phyloP scores from a whole-genome alignment of 2,113 vertebrate genomes.

The Apteryx owenii region DNA sequence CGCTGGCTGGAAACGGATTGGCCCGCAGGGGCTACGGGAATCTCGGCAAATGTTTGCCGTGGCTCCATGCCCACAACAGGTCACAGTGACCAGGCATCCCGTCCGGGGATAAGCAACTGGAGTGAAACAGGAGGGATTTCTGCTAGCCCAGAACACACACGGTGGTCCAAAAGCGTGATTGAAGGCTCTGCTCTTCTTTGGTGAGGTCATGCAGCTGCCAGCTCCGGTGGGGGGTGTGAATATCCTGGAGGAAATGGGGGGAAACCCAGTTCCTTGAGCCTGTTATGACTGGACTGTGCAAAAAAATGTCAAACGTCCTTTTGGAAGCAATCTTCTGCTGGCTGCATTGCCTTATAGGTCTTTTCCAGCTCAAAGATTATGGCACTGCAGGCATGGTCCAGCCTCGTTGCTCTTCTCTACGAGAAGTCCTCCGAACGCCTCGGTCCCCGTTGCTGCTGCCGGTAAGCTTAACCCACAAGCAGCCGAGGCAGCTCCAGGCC shows the following conservation, averaged over 20 bases:
- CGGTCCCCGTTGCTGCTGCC: not conserved
- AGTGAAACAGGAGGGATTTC: not conserved
- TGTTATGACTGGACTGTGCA: rapidly evolving
- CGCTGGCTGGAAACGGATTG: rapidly evolving
- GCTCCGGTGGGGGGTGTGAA: not conserved
- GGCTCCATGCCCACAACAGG: not conserved
- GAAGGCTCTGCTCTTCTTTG: not conserved
- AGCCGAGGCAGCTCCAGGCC: not conserved
- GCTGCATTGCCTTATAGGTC: not conserved
- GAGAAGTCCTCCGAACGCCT: rapidly evolving
- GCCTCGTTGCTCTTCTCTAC: not conserved
- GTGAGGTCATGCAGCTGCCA: rapidly evolving
- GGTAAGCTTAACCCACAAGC: not conserved
- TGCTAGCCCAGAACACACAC: not conserved
- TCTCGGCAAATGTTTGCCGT: not conserved
- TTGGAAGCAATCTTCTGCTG: not conserved
- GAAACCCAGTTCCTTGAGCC: not conserved
- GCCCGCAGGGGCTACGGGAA: rapidly evolving
- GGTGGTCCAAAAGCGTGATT: not conserved
- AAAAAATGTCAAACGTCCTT: not conserved
- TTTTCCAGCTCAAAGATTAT: not conserved
- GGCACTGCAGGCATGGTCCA: not conserved
- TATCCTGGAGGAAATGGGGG: not conserved
- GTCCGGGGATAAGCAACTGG: not conserved
- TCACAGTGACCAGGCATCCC: rapidly evolving